Conservation (phyloP, 2,888 invertebrate genomes). For the Drosophila stalkeri region DNA sequence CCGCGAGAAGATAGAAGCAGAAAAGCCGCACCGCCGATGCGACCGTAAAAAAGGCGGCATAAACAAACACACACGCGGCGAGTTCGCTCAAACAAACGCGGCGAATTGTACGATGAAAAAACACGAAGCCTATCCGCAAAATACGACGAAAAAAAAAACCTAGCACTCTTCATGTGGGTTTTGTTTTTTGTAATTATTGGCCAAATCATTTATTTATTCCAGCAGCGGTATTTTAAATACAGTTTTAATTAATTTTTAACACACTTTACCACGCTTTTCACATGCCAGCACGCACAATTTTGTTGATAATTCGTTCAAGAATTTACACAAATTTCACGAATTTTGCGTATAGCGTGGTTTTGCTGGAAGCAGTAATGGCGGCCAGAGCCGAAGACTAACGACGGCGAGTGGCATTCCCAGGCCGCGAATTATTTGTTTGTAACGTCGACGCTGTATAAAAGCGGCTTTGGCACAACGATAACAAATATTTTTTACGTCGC, state of each 20-base stretch:
- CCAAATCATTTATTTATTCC: slow-evolving; percentile 9
- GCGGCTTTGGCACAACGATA: slow-evolving; percentile 29
- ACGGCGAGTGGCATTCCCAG: slow-evolving; percentile 62
- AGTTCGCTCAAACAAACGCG: slow-evolving; percentile 79
- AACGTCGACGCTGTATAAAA: slow-evolving; percentile 39
- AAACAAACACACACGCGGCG: slow-evolving; percentile 81
- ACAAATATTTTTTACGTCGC: slow-evolving; percentile 17
- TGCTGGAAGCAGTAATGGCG: slow-evolving; percentile 92
- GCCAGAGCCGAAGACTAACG: slow-evolving; percentile 83
- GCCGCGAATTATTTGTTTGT: slow-evolving; percentile 51
- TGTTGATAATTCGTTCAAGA: slow-evolving; percentile 75
- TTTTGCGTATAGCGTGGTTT: slow-evolving; percentile 83
- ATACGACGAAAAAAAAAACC: slow-evolving; percentile 74
- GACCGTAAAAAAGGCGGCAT: slow-evolving; percentile 74
- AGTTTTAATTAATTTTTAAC: slow-evolving; percentile 54
- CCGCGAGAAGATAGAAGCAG: slow-evolving; percentile 48
- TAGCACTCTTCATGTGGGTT: slow-evolving; percentile 71
- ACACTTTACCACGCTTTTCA: slow-evolving; percentile 68
- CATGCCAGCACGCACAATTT: slow-evolving; percentile 66
- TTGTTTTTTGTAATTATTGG: slow-evolving; percentile 69
- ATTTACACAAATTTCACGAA: slow-evolving; percentile 74
- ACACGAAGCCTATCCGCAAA: slow-evolving; percentile 76
- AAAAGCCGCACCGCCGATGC: slow-evolving; percentile 67
- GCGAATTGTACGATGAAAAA: slow-evolving; percentile 80
- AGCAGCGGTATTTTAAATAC: slow-evolving; percentile 26